These are phyloP conservation scores for Anneissia japonica DNA, from an alignment of 35 echinoderm and acorn worm genomes.

Conservation along the genomic window DNA sequence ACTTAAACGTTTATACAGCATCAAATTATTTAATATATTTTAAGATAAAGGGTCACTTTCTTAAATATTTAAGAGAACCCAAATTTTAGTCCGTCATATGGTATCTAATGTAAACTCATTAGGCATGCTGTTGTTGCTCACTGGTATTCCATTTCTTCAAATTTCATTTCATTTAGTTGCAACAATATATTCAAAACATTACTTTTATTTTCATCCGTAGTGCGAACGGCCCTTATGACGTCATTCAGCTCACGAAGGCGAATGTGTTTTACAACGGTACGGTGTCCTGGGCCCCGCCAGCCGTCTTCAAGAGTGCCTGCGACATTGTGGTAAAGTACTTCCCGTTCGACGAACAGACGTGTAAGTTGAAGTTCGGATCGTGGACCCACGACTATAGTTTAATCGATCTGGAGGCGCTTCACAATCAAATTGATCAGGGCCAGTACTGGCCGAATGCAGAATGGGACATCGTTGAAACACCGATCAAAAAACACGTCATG, in stretches of 20 bases:
- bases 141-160: background rate
- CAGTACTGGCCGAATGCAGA: constrained; percentile 77
- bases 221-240: constrained; percentile 56
- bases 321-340: constrained; percentile 75
- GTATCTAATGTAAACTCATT: background rate
- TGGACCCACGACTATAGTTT: constrained; percentile 84
- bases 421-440: constrained; percentile 25
- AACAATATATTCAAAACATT: background rate
- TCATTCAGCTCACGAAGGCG: constrained; percentile 54
- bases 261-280: constrained; percentile 66
- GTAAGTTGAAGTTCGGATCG: constrained; percentile 85
- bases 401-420: constrained; percentile 61
- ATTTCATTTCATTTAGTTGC: background rate
- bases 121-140: background rate
- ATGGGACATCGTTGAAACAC: constrained; percentile 87
- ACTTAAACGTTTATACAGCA: too few species aligned
- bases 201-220: constrained; percentile 31
- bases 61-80: background rate
- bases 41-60: background rate
- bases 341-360: constrained; percentile 90
- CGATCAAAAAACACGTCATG: constrained; percentile 53
- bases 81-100: background rate
- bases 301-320: constrained; percentile 82
- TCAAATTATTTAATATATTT: background rate
- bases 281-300: constrained; percentile 70